Conservation (phyloP, 64 coral and sea anemone species). For the Porites lutea region DNA sequence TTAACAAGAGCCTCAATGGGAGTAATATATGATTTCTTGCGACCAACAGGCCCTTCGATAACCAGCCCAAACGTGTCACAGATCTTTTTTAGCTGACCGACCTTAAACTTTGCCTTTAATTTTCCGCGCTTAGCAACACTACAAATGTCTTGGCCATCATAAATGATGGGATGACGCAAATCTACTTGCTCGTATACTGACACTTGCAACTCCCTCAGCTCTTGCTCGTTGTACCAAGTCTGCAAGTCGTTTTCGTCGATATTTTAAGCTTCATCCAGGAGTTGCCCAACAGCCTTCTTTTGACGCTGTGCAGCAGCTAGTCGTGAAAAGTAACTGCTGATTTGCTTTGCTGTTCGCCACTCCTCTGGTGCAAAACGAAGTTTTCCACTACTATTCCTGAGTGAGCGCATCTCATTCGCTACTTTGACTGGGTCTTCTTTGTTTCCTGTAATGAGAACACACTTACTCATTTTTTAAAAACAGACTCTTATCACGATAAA, state of each 20-base stretch:
- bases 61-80: not conserved
- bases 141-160: conserved; percentile 27
- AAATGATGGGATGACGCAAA: conserved; percentile 5
- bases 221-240: conserved; percentile 15
- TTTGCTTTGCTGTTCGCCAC: conserved; percentile 65
- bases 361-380: conserved; percentile 55
- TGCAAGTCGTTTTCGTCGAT: conserved; percentile 11
- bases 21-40: too few species aligned
- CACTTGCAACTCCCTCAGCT: not conserved
- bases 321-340: conserved; percentile 48
- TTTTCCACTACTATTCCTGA: conserved; percentile 31
- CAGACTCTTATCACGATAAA: too few species aligned
- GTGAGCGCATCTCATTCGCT: conserved; percentile 33
- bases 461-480: not conserved
- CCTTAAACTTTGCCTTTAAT: conserved; percentile 5
- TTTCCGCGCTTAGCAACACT: not conserved
- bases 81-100: conserved; percentile 13
- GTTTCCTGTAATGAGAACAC: conserved; percentile 29
- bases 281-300: not conserved
- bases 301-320: conserved; percentile 29
- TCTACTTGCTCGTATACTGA: conserved; percentile 1
- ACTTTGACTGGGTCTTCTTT: conserved; percentile 47
- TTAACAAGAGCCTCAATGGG: too few species aligned
- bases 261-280: conserved; percentile 6
- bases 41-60: not conserved